These are phyloP conservation scores for Rhinogobio ventralis DNA, from an alignment of 2,797 vertebrate species.

Conservation along the genomic window DNA sequence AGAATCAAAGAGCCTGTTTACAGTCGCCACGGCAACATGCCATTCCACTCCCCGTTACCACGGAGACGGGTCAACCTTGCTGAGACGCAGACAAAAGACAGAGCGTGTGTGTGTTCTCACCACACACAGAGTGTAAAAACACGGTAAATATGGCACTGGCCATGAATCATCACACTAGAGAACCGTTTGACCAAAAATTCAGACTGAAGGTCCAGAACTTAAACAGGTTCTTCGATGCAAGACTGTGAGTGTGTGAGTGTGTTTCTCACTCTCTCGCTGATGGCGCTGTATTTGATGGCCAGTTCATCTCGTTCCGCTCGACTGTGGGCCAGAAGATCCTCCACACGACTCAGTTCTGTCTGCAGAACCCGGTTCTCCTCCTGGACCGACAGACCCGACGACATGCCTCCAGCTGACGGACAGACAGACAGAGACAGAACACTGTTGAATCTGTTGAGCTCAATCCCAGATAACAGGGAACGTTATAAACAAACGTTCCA, in stretches of 20 bases:
- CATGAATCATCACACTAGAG: background rate
- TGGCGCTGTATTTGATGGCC: slow-evolving; percentile 91
- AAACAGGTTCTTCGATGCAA: background rate
- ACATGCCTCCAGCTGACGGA: slow-evolving; percentile 80
- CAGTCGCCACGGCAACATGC: slow-evolving; percentile 77
- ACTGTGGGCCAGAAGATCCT: slow-evolving; percentile 93
- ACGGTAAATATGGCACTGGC: background rate
- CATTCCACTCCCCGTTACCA: slow-evolving; percentile 77
- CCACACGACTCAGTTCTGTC: slow-evolving; percentile 89
- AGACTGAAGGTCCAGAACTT: background rate
- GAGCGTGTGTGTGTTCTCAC: slow-evolving; percentile 33
- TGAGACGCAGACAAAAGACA: slow-evolving; percentile 54
- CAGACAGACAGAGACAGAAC: background rate
- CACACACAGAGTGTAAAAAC: background rate
- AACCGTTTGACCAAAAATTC: background rate
- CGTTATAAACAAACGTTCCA: too few relatives aligned
- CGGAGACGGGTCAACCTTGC: slow-evolving; percentile 74
- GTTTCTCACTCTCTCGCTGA: slow-evolving; percentile 88
- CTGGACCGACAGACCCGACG: slow-evolving; percentile 87
- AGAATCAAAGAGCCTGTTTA: slow-evolving; percentile 76
- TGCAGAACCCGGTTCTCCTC: slow-evolving; percentile 93
- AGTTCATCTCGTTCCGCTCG: slow-evolving; percentile 92
- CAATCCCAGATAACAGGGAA: background rate
- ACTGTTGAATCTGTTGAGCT: too few relatives aligned
- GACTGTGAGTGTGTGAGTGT: background rate